Evolutionary conservation across 1,140 invertebrate genomes (phyloP).

Genomic region (Trichomalopsis sarcophagae): DNA sequence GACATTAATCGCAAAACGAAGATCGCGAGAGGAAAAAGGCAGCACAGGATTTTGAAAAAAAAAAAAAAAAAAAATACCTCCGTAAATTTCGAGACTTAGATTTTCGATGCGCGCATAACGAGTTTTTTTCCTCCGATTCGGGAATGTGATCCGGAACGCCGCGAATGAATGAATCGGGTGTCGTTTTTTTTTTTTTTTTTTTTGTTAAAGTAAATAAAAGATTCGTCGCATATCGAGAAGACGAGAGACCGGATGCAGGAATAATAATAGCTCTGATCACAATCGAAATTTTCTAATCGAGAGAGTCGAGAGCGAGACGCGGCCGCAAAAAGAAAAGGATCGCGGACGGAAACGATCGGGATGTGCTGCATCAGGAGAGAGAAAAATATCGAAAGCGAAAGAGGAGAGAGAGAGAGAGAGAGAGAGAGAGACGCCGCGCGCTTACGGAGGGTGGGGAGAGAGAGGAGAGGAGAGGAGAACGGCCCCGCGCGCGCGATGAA

Average conservation of each 20-base stretch:
- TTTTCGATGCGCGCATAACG: neutral
- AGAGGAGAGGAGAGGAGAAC: constrained; percentile 40
- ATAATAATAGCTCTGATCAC: neutral
- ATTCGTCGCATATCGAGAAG: too few relatives aligned
- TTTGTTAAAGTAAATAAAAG: too few relatives aligned
- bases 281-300: constrained; percentile 12
- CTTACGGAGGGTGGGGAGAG: constrained; percentile 46
- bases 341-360: constrained; percentile 29
- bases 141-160: neutral
- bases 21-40: too few relatives aligned
- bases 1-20: neutral
- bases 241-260: neutral
- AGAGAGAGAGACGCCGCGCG: constrained; percentile 2
- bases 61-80: neutral
- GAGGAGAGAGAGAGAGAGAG: constrained; percentile 20
- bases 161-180: neutral
- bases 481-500: constrained; percentile 63
- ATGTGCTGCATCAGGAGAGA: constrained; percentile 22
- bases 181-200: too few relatives aligned
- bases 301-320: neutral
- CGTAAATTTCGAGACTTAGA: neutral
- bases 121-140: neutral
- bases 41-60: neutral
- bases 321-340: constrained; percentile 42
- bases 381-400: constrained; percentile 39